phyloP scores from a whole-genome alignment of 2,113 vertebrate species.

The Serinus canaria region DNA sequence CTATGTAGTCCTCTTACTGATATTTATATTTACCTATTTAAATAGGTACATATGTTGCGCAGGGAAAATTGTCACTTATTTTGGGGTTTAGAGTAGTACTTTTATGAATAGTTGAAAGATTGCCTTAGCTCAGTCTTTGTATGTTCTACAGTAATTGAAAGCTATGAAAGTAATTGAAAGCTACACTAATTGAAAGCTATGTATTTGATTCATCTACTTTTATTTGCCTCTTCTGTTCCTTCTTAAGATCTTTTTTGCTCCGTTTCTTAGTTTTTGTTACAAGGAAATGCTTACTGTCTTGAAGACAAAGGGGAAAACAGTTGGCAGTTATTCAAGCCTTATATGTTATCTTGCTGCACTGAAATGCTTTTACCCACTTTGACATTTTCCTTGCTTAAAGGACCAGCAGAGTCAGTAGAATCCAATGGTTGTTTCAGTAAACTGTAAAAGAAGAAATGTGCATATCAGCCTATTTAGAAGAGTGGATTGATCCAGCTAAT shows the following conservation, averaged over 20 bases:
- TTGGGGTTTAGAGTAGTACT: background rate
- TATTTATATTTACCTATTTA: background rate
- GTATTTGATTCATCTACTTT: background rate
- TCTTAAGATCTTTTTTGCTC: background rate
- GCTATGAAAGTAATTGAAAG: background rate
- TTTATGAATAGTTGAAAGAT: background rate
- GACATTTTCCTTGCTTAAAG: background rate
- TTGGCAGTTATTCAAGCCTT: fast-evolving
- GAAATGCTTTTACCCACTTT: background rate
- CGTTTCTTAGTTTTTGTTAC: background rate
- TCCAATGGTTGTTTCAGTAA: background rate
- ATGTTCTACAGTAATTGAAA: background rate
- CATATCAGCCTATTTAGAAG: background rate
- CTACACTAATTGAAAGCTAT: background rate
- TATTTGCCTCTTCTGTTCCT: background rate
- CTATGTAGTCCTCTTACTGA: background rate
- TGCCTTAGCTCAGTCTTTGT: background rate
- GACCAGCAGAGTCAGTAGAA: background rate
- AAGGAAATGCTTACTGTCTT: background rate
- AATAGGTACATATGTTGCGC: background rate
- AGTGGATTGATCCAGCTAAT: background rate
- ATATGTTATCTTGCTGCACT: background rate
- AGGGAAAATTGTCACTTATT: background rate
- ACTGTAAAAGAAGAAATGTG: background rate
- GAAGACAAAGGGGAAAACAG: background rate